Evolutionary conservation across 1,140 invertebrate genomes (phyloP).

Genomic region (Drosophila teissieri): DNA sequence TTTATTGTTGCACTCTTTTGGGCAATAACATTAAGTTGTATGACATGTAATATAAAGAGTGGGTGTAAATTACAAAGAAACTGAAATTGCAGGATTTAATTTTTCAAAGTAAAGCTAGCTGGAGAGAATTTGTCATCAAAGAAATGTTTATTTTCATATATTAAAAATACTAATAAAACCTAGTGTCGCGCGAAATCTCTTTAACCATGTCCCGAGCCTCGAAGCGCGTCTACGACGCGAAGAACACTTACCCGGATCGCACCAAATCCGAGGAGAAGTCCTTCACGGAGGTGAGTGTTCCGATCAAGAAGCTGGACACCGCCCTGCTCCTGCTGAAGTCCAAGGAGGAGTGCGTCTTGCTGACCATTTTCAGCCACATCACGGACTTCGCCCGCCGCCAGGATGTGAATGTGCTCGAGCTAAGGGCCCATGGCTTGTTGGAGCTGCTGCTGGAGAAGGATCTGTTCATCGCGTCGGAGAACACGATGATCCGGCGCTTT

Average conservation of each 20-base stretch:
- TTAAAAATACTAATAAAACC: background rate
- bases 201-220: conserved; percentile 53
- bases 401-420: conserved; percentile 57
- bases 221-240: conserved; percentile 65
- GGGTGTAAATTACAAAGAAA: too few relatives aligned
- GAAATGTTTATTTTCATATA: background rate
- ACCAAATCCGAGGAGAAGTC: conserved; percentile 53
- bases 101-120: too few relatives aligned
- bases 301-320: conserved; percentile 57
- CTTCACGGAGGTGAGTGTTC: conserved; percentile 57
- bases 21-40: too few relatives aligned
- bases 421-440: conserved; percentile 51
- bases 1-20: too few relatives aligned
- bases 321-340: conserved; percentile 65
- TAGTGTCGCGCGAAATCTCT: background rate
- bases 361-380: conserved; percentile 63
- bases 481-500: conserved; percentile 62
- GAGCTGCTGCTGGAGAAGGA: conserved; percentile 60
- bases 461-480: conserved; percentile 53
- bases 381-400: conserved; percentile 65
- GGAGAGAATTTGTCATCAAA: background rate
- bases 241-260: conserved; percentile 63
- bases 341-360: conserved; percentile 60
- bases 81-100: too few relatives aligned
- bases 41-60: too few relatives aligned